Conservation (phyloP, 2,113 vertebrate genomes). For the Silurus meridionalis region DNA sequence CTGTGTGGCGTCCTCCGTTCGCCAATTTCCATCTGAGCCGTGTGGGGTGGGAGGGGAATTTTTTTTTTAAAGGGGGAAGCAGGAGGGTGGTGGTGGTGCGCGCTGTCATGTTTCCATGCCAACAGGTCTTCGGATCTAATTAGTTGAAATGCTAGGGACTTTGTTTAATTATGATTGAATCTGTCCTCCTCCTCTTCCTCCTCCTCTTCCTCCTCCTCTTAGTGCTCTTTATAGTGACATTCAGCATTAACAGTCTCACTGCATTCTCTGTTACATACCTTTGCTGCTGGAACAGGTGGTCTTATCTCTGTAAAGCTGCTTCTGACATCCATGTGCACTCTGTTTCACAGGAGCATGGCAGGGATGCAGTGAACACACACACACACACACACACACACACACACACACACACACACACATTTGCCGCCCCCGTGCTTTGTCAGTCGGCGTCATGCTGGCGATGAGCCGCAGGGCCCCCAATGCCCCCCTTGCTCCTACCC, state of each 20-base stretch:
- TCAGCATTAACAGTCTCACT: background rate
- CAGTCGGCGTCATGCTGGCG: conserved; percentile 28
- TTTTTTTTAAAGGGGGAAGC: too few species aligned
- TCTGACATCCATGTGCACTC: conserved; percentile 13
- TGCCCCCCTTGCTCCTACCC: conserved; percentile 30
- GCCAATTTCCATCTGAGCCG: conserved; percentile 39
- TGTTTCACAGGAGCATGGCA: background rate
- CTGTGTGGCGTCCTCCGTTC: background rate
- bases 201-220: background rate
- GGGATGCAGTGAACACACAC: background rate
- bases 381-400: too few species aligned
- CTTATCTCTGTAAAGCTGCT: conserved; percentile 27
- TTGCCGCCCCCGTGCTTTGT: conserved; percentile 14
- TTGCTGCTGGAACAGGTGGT: conserved; percentile 31
- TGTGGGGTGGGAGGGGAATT: conserved; percentile 7
- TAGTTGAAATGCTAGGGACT: conserved; percentile 51
- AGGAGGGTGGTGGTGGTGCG: background rate
- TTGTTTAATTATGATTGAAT: conserved; percentile 56
- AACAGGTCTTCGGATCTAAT: conserved; percentile 56
- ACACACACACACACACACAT: too few species aligned
- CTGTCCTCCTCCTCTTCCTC: background rate
- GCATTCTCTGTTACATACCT: background rate
- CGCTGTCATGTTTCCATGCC: conserved; percentile 60
- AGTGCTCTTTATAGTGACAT: conserved; percentile 2
- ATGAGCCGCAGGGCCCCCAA: conserved; percentile 28